These are phyloP conservation scores for Actinostola sp. DNA, from an alignment of 92 coral and sea anemone species.

Conservation along the genomic window DNA sequence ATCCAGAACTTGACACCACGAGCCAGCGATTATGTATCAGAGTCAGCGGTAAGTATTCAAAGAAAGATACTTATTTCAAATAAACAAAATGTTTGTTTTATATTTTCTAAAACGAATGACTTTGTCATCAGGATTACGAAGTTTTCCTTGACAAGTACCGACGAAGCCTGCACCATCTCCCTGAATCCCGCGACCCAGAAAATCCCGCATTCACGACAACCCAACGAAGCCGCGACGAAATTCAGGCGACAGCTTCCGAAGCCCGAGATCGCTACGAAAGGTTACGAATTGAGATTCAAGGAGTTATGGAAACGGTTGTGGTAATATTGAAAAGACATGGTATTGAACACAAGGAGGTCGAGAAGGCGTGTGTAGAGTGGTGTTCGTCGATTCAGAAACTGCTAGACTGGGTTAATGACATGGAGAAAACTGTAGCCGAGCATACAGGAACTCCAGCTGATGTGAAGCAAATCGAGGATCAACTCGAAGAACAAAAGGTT, in stretches of 20 bases:
- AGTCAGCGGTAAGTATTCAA: constrained; percentile 82
- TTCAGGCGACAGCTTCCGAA: constrained; percentile 65
- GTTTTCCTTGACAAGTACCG: constrained; percentile 70
- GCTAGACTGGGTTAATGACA: constrained; percentile 95
- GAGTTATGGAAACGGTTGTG: constrained; percentile 71
- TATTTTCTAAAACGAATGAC: no score
- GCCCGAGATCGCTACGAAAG: constrained; percentile 76
- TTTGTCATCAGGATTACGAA: constrained; percentile 64
- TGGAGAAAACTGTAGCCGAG: constrained; percentile 81
- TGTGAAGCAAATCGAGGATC: constrained; percentile 81
- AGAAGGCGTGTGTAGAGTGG: constrained; percentile 90
- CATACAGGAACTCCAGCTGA: constrained; percentile 94
- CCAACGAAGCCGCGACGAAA: constrained; percentile 73
- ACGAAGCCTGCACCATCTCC: constrained; percentile 75
- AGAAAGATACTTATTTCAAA: neutral
- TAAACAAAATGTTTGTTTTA: no score
- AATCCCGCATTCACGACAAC: constrained; percentile 75
- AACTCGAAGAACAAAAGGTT: constrained; percentile 90
- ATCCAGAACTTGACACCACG: constrained; percentile 63
- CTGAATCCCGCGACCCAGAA: constrained; percentile 75
- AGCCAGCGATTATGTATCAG: constrained; percentile 75
- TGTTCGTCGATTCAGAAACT: constrained; percentile 90
- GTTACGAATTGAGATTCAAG: constrained; percentile 74
- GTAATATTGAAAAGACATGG: constrained; percentile 74
- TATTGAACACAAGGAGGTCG: constrained; percentile 85